Base-by-base conservation (phyloP, 2,888 invertebrate species). In the Ormyrus labotus region DNA sequence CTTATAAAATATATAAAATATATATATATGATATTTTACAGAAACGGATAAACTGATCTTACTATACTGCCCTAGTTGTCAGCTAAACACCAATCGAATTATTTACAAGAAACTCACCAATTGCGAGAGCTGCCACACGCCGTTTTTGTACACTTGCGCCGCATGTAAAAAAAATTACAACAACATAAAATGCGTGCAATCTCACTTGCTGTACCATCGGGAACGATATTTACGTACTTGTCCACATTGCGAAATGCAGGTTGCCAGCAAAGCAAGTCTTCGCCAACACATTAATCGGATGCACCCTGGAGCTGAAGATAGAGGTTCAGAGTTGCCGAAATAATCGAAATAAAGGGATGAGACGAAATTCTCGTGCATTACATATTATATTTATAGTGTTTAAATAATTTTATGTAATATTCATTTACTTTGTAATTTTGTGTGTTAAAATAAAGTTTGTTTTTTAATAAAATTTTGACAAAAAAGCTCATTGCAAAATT, bases 111-210 rank as follows among this genome's bases (percentile, higher is more conserved):
- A 34, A 34, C 34, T 34, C 6, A 53, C 51, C 9, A n/a, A 2
- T 8, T 67, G 67, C 13, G 5, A 6, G 6, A 19, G 5, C 19
- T 67, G 67, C 10, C 9, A 11, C 8, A 67, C 67, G 1, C 19
- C 51, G 5, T 67, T 19, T n/a, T 19, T 53, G 5, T 67, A 51
- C 13, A 50, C 48, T 5, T 65, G 65, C 19, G 45, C 50, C 2
- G 65, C 65, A 6, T 65, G 65, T 11, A 50, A 13, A 6, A 65
- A 65, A 11, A 48, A 50, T 7, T 65, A 65, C 65, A 48, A 13
- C 6, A 65, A 8, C 45, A 8, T 50, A 48, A 65, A 48, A 11
- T 50, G n/a, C 6, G 65, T 13, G 2, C 65, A 65, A 11, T 50
- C 65, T 9, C 65, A 65, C 19, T 9, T 65, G 4, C 65, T 50